Evolutionary conservation across 2,797 vertebrate genomes (phyloP).

Genomic region (Taeniopygia guttata): DNA sequence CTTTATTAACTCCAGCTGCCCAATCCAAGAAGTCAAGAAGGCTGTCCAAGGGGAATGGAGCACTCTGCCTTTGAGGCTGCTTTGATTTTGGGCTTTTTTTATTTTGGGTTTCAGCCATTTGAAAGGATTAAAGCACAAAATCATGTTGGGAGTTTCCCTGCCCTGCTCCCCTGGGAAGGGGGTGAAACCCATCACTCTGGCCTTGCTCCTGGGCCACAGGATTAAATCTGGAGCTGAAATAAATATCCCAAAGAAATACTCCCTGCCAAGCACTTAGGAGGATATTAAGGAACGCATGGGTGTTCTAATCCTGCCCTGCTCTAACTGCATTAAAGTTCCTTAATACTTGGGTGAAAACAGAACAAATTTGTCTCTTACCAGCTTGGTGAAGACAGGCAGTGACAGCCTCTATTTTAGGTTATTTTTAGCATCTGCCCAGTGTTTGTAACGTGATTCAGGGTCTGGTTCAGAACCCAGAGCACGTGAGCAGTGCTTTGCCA

Average conservation of each 20-base stretch:
- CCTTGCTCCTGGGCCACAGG: not conserved
- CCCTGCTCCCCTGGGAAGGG: not conserved
- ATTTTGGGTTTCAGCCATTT: not conserved
- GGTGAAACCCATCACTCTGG: not conserved
- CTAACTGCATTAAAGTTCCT: not conserved
- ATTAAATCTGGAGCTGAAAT: not conserved
- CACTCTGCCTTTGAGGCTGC: not conserved
- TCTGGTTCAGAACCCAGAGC: not conserved
- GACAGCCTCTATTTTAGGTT: not conserved
- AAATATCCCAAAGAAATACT: not conserved
- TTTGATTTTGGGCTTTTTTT: not conserved
- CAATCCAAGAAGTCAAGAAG: not conserved
- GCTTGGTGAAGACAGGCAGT: not conserved
- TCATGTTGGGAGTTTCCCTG: not conserved
- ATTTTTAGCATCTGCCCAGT: not conserved
- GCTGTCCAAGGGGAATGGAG: not conserved
- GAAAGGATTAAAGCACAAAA: not conserved
- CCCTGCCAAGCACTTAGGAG: not conserved
- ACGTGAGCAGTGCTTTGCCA: not conserved
- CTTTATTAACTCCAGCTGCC: slow-evolving; percentile 28
- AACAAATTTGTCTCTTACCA: not conserved
- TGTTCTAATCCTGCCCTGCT: not conserved
- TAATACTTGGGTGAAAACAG: not conserved
- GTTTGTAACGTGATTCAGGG: not conserved
- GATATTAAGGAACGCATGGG: not conserved